A percentile compares a stretch with the other conserved stretches of the same genome.
Conservation (phyloP, 2,113 vertebrate species). For the Papio anubis region DNA sequence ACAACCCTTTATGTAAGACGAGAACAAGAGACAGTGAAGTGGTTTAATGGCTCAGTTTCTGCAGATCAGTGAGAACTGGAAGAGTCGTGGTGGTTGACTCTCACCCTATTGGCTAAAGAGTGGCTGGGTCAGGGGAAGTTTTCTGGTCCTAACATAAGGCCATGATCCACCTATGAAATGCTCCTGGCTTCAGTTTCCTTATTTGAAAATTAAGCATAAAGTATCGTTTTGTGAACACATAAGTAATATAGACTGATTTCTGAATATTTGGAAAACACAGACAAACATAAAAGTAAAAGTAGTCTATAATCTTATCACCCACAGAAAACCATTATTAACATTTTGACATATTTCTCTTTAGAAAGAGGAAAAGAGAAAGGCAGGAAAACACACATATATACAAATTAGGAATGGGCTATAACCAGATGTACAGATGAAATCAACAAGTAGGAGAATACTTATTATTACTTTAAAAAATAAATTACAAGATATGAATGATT, state of each 20-base stretch:
- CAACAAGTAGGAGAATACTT: neutral
- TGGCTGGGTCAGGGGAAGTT: neutral
- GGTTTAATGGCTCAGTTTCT: neutral
- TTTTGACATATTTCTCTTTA: conserved; percentile 23
- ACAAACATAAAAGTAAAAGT: neutral
- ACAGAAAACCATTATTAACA: neutral
- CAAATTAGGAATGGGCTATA: neutral
- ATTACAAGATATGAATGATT: neutral
- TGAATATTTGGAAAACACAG: neutral
- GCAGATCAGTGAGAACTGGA: neutral
- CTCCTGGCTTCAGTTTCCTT: neutral
- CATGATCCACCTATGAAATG: neutral
- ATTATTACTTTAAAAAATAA: conserved; percentile 35
- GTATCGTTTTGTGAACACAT: neutral
- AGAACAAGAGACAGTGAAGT: neutral
- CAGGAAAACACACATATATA: neutral
- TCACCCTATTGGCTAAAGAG: neutral
- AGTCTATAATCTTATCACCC: neutral
- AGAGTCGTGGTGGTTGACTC: neutral
- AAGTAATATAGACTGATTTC: neutral
- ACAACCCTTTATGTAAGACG: neutral
- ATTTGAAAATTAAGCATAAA: neutral
- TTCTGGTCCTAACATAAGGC: neutral
- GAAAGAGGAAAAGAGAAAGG: neutral
- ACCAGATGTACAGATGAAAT: neutral